Conservation (phyloP, 2,888 invertebrate genomes). For the Lagria hirta region DNA sequence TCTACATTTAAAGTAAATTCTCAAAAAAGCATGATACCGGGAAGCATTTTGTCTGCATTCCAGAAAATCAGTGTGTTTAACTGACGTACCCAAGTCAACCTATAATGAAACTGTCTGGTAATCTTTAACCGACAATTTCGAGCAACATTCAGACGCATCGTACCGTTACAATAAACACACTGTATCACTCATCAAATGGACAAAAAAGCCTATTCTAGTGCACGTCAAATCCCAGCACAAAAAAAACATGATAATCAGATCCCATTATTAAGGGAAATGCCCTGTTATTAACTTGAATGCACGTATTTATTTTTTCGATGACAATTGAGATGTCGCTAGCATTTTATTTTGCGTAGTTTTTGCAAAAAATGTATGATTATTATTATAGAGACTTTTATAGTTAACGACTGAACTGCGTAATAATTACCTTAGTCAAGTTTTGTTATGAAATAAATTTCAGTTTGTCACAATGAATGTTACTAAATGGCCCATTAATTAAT, state of each 20-base stretch:
- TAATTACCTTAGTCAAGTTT: no score
- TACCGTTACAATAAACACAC: constrained; percentile 30
- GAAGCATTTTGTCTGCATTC: constrained; percentile 19
- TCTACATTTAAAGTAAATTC: no score
- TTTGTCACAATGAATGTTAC: no score
- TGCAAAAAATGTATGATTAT: no score
- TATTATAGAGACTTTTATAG: no score
- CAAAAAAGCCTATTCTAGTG: constrained; percentile 19
- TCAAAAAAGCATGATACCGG: constrained; percentile 7
- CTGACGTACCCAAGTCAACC: constrained; percentile 28
- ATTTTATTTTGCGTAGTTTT: no score
- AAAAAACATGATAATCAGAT: constrained; percentile 19
- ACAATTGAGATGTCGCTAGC: no score
- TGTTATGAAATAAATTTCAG: no score
- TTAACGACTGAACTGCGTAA: no score
- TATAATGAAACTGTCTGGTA: constrained; percentile 34
- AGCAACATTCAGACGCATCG: constrained; percentile 29
- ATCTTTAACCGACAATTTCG: constrained; percentile 32
- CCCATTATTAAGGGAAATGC: constrained; percentile 20
- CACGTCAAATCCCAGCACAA: constrained; percentile 18
- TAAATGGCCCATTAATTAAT: no score
- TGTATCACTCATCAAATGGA: constrained; percentile 22
- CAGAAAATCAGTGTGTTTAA: constrained; percentile 30
- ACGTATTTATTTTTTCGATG: no score
- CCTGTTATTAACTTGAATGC: constrained; percentile 17